Percentiles rank a stretch among this genome's conserved stretches.
Evolutionary conservation across 2,113 vertebrate species (phyloP).

Genomic region (Galemys pyrenaicus): DNA sequence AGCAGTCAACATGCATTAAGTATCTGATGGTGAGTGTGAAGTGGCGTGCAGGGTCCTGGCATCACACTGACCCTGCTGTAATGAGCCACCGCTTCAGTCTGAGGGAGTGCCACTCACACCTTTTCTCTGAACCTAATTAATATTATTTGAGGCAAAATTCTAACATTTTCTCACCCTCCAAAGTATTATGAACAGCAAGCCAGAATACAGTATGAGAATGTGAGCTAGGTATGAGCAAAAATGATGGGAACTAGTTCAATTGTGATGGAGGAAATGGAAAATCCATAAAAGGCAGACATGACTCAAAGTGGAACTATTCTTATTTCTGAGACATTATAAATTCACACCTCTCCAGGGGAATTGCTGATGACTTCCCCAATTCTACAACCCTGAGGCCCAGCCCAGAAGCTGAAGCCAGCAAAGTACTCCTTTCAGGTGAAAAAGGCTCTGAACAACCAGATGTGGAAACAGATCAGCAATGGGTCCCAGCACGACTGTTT

Average conservation of each 20-base stretch:
- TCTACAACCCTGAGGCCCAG: no score
- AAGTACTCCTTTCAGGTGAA: no score
- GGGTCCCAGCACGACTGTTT: not conserved
- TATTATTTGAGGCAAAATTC: not conserved
- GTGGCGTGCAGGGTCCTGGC: not conserved
- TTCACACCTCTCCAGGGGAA: not conserved
- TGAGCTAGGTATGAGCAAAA: not conserved
- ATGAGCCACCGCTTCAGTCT: not conserved
- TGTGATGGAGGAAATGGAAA: not conserved
- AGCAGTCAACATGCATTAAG: not conserved
- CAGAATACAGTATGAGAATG: not conserved
- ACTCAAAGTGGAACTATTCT: not conserved
- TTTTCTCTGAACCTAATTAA: not conserved
- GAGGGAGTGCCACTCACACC: not conserved
- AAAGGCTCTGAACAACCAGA: no score
- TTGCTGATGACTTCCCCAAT: no score
- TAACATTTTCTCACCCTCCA: not conserved
- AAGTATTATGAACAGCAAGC: not conserved
- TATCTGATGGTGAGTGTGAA: not conserved
- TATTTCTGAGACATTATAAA: not conserved
- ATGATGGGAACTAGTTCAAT: not conserved
- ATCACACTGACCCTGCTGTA: not conserved
- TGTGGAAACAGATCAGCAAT: not conserved
- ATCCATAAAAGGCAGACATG: not conserved
- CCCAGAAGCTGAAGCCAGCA: no score